Percentiles rank a stretch among this genome's conserved stretches.
Conservation (phyloP, 2,888 invertebrate genomes). For the Phortica okadai region DNA sequence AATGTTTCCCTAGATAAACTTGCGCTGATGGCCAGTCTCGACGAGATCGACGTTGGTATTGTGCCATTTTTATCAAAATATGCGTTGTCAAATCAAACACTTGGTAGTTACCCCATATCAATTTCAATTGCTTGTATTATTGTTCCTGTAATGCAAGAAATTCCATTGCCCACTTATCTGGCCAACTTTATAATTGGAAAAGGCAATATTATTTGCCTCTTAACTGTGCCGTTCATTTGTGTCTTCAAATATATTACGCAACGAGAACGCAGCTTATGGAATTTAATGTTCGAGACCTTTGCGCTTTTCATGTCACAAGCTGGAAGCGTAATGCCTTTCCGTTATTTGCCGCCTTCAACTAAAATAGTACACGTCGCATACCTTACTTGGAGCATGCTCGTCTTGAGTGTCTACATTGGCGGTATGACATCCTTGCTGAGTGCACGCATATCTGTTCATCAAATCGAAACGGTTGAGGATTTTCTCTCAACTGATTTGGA, state of each 20-base stretch:
- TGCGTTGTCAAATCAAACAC: too few relatives aligned
- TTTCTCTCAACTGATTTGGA: slow-evolving; percentile 42
- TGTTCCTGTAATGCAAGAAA: slow-evolving; percentile 49
- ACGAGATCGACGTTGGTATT: too few relatives aligned
- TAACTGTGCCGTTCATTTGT: slow-evolving; percentile 25
- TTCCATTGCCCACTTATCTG: slow-evolving; percentile 42
- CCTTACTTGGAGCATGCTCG: slow-evolving; percentile 24
- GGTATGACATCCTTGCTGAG: slow-evolving; percentile 52
- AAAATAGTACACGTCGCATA: neutral
- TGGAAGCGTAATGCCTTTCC: neutral
- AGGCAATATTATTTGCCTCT: slow-evolving; percentile 30
- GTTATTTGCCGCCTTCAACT: neutral
- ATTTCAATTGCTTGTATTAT: slow-evolving; percentile 53
- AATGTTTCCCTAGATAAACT: too few relatives aligned
- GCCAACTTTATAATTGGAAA: slow-evolving; percentile 38
- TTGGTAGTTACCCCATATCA: slow-evolving; percentile 43
- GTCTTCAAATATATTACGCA: slow-evolving; percentile 30
- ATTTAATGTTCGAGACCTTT: slow-evolving; percentile 19
- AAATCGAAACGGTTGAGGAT: slow-evolving; percentile 45
- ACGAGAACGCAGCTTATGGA: neutral
- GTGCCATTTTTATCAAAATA: too few relatives aligned
- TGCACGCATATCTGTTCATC: slow-evolving; percentile 45
- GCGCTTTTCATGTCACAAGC: neutral
- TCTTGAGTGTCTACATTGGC: slow-evolving; percentile 42
- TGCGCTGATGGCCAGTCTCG: too few relatives aligned